These are phyloP conservation scores for Odontomachus brunneus DNA, from an alignment of 1,140 invertebrate genomes.

Conservation along the genomic window DNA sequence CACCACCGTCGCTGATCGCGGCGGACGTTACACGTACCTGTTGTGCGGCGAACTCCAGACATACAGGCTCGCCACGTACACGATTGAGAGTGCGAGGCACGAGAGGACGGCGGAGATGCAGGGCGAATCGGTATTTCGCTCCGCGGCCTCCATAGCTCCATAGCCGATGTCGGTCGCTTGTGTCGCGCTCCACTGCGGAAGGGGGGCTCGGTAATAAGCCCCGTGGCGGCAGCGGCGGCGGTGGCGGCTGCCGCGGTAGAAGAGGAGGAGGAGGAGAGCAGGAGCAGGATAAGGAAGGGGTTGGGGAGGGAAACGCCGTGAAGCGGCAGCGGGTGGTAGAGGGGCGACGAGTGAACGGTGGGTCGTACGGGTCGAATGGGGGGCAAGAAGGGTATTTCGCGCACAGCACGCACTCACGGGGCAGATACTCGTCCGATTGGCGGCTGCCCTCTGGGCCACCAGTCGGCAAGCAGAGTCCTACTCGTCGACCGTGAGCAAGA, in stretches of 20 bases:
- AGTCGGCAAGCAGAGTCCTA: conserved; percentile 72
- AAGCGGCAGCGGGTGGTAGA: conserved; percentile 13
- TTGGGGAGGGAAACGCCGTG: conserved; percentile 11
- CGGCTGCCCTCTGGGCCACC: conserved; percentile 71
- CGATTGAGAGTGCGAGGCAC: conserved; percentile 90
- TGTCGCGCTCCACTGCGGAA: conserved; percentile 72
- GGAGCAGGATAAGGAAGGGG: conserved; percentile 8
- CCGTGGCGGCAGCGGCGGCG: conserved; percentile 48
- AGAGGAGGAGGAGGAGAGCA: conserved; percentile 20
- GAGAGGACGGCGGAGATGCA: conserved; percentile 85
- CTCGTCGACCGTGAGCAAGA: conserved; percentile 80
- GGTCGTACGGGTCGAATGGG: conserved; percentile 29
- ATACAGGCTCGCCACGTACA: conserved; percentile 94
- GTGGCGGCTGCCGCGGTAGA: background rate
- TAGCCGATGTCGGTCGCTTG: conserved; percentile 77
- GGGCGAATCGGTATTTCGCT: conserved; percentile 74
- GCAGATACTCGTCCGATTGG: conserved; percentile 76
- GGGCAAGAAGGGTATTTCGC: background rate
- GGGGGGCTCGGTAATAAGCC: conserved; percentile 68
- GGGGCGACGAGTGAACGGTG: conserved; percentile 25
- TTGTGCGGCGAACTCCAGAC: conserved; percentile 91
- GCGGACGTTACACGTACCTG: conserved; percentile 86
- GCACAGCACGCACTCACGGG: conserved; percentile 26
- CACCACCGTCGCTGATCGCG: background rate
- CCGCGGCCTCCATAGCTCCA: conserved; percentile 81